A percentile compares a stretch with the other conserved stretches of the same genome.
Evolutionary conservation across 2,113 vertebrate genomes (phyloP).

Genomic region (Neogobius melanostomus): DNA sequence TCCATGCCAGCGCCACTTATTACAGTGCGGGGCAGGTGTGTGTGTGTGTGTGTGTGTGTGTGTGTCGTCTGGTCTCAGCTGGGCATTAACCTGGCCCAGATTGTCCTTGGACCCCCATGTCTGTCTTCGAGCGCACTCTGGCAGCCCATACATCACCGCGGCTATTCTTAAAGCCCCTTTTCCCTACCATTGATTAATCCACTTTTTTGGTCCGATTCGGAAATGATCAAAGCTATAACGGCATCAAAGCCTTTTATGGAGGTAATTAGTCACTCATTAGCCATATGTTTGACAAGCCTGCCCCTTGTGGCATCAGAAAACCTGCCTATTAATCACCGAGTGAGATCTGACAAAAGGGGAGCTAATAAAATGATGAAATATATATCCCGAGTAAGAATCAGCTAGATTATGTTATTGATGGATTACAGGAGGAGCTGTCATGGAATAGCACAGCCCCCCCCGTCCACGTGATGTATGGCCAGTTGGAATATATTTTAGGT

Average conservation of each 20-base stretch:
- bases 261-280: conserved; percentile 71
- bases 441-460: conserved; percentile 28
- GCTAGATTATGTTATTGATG: conserved; percentile 62
- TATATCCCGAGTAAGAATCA: conserved; percentile 56
- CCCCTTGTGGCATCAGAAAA: conserved; percentile 57
- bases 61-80: conserved; percentile 60
- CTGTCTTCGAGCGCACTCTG: conserved; percentile 43
- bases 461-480: conserved; percentile 60
- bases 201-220: conserved; percentile 55
- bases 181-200: conserved; percentile 53
- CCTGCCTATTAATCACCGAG: conserved; percentile 69
- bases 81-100: conserved; percentile 64
- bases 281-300: conserved; percentile 71
- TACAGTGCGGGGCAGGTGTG: conserved; percentile 57
- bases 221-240: conserved; percentile 62
- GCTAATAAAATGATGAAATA: conserved; percentile 60
- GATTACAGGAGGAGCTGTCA: conserved; percentile 57
- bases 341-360: conserved; percentile 55
- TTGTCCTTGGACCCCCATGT: conserved; percentile 72
- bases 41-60: conserved; percentile 17
- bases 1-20: conserved; percentile 49
- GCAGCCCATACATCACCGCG: conserved; percentile 38
- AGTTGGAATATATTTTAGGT: conserved; percentile 67
- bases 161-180: conserved; percentile 49
- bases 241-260: conserved; percentile 64